Evolutionary conservation across 1,140 invertebrate genomes (phyloP), one percentile per base, ranked within the genome.

Genomic region (fruit fly (Drosophila melanogaster)): DNA sequence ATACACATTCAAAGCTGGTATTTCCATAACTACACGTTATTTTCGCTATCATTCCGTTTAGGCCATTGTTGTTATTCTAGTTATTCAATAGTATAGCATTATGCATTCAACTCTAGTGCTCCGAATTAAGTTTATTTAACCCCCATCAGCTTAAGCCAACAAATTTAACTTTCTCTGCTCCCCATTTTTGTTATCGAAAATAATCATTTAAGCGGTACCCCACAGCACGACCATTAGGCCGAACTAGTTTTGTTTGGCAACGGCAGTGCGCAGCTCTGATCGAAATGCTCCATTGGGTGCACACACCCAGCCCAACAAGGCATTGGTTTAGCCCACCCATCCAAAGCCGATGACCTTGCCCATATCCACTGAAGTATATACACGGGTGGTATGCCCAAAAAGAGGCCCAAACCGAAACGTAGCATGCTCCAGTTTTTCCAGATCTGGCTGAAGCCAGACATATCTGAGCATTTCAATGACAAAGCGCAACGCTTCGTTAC

Each of bases 401-500:
- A 55, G 19, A 41, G 40, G 49, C 33, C 59, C 44, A 40, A 56
- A 64, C 41, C 22, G 54, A 43, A 76, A 41, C 19, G 67, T 57
- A 51, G 76, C 70, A 58, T 81, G 72, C 67, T 78, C 74, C 64
- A 86, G 61, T 87, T 86, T 76, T 33, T 53, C 55, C 66, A 46
- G 69, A 69, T 50, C 47, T 51, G 83, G 57, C 62, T 30, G 55
- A 64, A 59, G 77, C 57, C 71, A 43, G 38, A 55, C 58, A 50
- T 40, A 57, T 47, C 60, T 59, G 41, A 61, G 7, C 62, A 58
- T 62, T 54, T 85, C 81, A 79, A 80, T 80, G 81, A 75, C 74
- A 86, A 75, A 73, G 64, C 53, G 58, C 70, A 77, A 77, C 73
- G 77, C 43, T 77, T 85, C 81, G 65, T 81, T 86, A 66, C 69